A percentile compares a stretch with the other conserved stretches of the same genome.
Conservation (phyloP, 1,140 invertebrate species). For the Radopholus similis region DNA sequence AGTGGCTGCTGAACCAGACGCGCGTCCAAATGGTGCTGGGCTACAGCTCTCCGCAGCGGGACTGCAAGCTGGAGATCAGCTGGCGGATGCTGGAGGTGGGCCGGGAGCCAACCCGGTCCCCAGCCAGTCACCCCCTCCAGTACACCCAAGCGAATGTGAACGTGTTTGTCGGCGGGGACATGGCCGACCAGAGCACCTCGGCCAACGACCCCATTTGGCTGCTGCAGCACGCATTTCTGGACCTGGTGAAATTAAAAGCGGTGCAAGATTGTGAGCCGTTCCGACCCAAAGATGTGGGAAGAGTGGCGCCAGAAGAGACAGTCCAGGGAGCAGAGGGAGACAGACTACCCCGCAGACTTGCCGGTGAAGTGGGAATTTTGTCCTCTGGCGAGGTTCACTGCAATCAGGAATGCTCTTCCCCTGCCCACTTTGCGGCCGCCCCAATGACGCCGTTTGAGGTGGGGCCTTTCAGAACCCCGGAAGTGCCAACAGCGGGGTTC, state of each 20-base stretch:
- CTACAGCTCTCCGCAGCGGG: too few species aligned
- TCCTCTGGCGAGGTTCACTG: not conserved
- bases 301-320: conserved; percentile 12
- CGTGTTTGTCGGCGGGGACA: conserved; percentile 53
- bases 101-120: too few species aligned
- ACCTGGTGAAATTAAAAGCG: conserved; percentile 49
- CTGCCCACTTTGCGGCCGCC: conserved; percentile 50
- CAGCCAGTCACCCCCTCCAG: too few species aligned
- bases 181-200: conserved; percentile 43
- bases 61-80: too few species aligned
- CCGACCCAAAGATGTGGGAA: conserved; percentile 32
- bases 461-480: conserved; percentile 29
- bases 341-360: conserved; percentile 19
- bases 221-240: conserved; percentile 57
- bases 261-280: not conserved
- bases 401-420: conserved; percentile 43
- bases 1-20: too few species aligned
- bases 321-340: conserved; percentile 33
- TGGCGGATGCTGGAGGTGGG: too few species aligned
- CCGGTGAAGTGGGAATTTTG: not conserved
- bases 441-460: conserved; percentile 52
- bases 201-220: conserved; percentile 44
- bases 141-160: too few species aligned
- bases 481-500: conserved; percentile 4
- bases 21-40: too few species aligned